Base-by-base conservation (phyloP, 2,888 invertebrate species). In the Drosophila mulleri region DNA sequence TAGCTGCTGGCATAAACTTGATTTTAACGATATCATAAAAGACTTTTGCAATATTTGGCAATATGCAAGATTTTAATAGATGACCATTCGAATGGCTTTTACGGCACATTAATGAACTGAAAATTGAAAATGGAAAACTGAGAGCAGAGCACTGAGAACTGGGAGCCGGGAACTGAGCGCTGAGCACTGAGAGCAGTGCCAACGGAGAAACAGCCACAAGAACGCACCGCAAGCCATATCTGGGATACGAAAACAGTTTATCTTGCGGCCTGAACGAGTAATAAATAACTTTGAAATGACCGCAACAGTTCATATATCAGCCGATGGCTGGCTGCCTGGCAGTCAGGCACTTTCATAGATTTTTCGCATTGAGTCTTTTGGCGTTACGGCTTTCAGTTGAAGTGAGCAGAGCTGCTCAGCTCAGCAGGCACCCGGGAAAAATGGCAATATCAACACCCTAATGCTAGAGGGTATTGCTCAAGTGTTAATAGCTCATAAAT, bases 401-500 rank as follows among this genome's bases (percentile, higher is more conserved):
- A 67, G 44, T 47, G 29, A 44, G 42, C 45, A 26, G 45, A 12
- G 47, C 37, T 16, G 50, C 29, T 29, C 29, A 11, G 47, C 8
- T 32, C 9, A 3, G 11, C 32, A 32, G 42, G 29, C 35, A 45
- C 37, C 16, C 14, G n/a, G 53, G 54, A 59, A 47, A 54, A 62
- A 65, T 41, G 44, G 57, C 57, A 67, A 57, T 67, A 67, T 67
- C 57, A 67, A 67, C 67, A 67, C 53, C 65, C 64, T 41, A 56
- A 52, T 50, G 72, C 63, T 65, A 62, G 52, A 67, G 78, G 82
- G 74, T 72, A 71, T 83, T 78, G 83, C 75, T 65, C 76, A 83
- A 90, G 87, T 88, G 87, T 88, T 88, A 90, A 88, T 88, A 83
- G 86, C 87, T 88, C 90, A 88, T 88, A 88, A 88, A 88, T 90